phyloP scores from a whole-genome alignment of 2,888 invertebrate genomes.

The Ormyrus nitidulus region DNA sequence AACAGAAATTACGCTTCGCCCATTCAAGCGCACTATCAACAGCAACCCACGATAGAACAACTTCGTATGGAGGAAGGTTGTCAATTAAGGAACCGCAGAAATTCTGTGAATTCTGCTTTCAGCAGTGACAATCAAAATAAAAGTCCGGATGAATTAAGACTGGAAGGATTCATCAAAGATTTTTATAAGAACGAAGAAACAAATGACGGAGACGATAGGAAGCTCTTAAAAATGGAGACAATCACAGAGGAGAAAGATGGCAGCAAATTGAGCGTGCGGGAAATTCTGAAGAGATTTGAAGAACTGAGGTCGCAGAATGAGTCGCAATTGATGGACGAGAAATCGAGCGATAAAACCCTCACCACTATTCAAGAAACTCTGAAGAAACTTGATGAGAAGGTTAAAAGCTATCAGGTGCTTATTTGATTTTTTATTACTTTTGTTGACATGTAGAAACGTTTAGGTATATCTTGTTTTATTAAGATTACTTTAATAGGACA shows the following conservation, averaged over 20 bases:
- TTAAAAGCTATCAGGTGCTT: constrained; percentile 72
- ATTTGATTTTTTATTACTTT: not conserved
- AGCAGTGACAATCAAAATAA: constrained; percentile 51
- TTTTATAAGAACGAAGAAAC: constrained; percentile 68
- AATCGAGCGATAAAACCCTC: constrained; percentile 70
- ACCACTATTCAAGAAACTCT: constrained; percentile 75
- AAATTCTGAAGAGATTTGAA: constrained; percentile 89
- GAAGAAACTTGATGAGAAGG: constrained; percentile 75
- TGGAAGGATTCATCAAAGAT: constrained; percentile 70
- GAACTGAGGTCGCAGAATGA: constrained; percentile 77
- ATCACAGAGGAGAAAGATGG: constrained; percentile 86
- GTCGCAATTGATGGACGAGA: constrained; percentile 64
- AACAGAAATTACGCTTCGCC: constrained; percentile 1
- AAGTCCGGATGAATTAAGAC: constrained; percentile 62
- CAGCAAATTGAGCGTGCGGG: constrained; percentile 89
- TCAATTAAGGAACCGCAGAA: constrained; percentile 65
- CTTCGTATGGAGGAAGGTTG: constrained; percentile 70
- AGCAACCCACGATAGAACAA: constrained; percentile 70
- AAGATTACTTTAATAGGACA: not conserved
- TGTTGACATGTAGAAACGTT: not conserved
- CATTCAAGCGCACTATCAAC: constrained; percentile 37
- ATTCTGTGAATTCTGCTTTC: constrained; percentile 56
- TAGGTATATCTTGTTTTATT: not conserved
- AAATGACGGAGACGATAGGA: constrained; percentile 61
- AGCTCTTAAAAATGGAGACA: constrained; percentile 82